Evolutionary conservation across 2,888 invertebrate genomes (phyloP).

Genomic region (Agrochola lota): DNA sequence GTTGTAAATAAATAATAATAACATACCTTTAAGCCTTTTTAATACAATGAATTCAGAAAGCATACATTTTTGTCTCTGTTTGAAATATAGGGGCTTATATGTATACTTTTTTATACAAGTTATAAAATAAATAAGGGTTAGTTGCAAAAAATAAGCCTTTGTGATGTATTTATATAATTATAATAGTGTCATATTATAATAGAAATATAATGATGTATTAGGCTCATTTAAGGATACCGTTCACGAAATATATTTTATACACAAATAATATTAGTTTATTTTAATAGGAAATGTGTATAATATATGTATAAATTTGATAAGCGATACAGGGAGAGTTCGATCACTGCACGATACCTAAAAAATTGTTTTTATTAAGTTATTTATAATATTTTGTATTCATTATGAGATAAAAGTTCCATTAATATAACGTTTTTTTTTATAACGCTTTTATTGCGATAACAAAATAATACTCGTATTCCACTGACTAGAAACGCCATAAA

Average conservation of each 20-base stretch:
- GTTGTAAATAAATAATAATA: constrained; percentile 48
- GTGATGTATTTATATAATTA: constrained; percentile 25
- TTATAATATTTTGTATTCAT: constrained; percentile 25
- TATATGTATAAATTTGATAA: neutral
- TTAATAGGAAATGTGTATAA: constrained; percentile 1
- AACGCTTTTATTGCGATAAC: neutral
- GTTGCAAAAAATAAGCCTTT: constrained; percentile 15
- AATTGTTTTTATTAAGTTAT: constrained; percentile 11
- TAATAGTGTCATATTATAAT: constrained; percentile 32
- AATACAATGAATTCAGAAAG: neutral
- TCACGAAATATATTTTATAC: constrained; percentile 20
- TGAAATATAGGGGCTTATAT: neutral
- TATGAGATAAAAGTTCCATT: constrained; percentile 17
- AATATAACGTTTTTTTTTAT: constrained; percentile 15
- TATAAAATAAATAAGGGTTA: neutral
- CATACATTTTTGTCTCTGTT: neutral
- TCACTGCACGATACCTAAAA: neutral
- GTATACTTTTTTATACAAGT: neutral
- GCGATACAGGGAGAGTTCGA: constrained; percentile 7
- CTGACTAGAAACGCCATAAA: no score
- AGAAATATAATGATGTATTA: constrained; percentile 8
- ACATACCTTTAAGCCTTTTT: constrained; percentile 19
- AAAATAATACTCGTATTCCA: neutral
- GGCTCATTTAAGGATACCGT: constrained; percentile 3
- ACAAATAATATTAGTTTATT: constrained; percentile 2